Conservation (phyloP, 2,888 invertebrate genomes). For the Torymus aiolomorphi region DNA sequence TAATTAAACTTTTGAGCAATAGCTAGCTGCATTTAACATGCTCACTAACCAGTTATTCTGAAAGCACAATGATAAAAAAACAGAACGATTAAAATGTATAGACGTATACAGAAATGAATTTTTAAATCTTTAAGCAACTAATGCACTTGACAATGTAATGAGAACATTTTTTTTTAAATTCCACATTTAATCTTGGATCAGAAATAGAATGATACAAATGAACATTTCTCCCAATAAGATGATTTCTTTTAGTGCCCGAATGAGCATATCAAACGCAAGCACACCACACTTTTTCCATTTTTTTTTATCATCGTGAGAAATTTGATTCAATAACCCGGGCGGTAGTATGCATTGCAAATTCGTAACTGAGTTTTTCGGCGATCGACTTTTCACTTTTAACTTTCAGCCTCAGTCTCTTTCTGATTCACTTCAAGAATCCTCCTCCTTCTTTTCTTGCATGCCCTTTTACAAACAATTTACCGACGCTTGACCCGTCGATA, state of each 20-base stretch:
- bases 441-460: neutral
- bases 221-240: too few species aligned
- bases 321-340: conserved; percentile 61
- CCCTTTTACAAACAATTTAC: conserved; percentile 1
- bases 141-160: too few species aligned
- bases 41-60: too few species aligned
- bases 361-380: conserved; percentile 64
- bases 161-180: too few species aligned
- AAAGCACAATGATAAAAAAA: too few species aligned
- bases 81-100: too few species aligned
- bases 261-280: neutral
- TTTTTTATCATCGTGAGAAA: conserved; percentile 39
- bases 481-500: conserved; percentile 36
- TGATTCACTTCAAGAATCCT: conserved; percentile 1
- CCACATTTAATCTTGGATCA: too few species aligned
- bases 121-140: too few species aligned
- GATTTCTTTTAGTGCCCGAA: neutral
- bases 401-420: conserved; percentile 36
- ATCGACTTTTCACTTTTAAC: conserved; percentile 41
- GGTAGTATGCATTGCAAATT: conserved; percentile 71
- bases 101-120: too few species aligned
- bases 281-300: neutral
- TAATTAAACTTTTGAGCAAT: too few species aligned
- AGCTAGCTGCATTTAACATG: too few species aligned
- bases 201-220: too few species aligned